These are phyloP conservation scores for Polypterus senegalus DNA, from an alignment of 2,113 vertebrate species.

Conservation along the genomic window DNA sequence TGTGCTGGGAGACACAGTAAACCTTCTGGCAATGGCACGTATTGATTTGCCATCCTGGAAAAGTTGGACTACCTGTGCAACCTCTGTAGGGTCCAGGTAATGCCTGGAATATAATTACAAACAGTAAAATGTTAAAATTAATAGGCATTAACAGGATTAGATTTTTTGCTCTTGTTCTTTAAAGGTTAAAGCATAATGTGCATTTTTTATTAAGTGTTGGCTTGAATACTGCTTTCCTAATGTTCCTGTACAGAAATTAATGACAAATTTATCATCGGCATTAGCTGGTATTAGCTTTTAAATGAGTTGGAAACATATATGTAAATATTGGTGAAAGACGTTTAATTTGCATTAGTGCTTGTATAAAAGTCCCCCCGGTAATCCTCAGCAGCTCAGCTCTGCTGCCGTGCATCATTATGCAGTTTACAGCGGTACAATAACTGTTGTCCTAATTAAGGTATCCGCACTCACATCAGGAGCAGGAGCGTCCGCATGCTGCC, in stretches of 20 bases:
- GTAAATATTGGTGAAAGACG: conserved; percentile 1
- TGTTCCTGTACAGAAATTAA: conserved; percentile 31
- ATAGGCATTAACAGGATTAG: too few relatives aligned
- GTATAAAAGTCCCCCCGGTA: background rate
- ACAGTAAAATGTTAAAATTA: too few relatives aligned
- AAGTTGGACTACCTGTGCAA: too few relatives aligned
- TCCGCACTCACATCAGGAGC: conserved; percentile 6
- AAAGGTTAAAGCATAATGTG: too few relatives aligned
- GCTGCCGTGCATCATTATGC: background rate
- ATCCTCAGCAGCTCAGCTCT: background rate
- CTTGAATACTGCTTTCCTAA: conserved; percentile 23
- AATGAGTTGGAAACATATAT: conserved; percentile 20
- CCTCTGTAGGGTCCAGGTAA: too few relatives aligned
- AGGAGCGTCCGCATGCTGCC: background rate
- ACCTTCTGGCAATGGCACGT: too few relatives aligned
- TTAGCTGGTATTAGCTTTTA: conserved; percentile 15
- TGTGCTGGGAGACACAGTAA: too few relatives aligned
- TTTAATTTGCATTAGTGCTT: conserved; percentile 5
- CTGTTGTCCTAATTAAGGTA: conserved; percentile 6
- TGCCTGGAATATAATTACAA: too few relatives aligned
- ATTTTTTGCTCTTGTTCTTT: too few relatives aligned
- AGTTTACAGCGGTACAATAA: background rate
- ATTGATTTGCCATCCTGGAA: too few relatives aligned
- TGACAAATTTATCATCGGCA: conserved; percentile 26
- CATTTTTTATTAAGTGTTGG: too few relatives aligned